Percentiles rank a stretch among this genome's conserved stretches.
These are phyloP conservation scores for Pardalotus punctatus DNA, from an alignment of 2,113 vertebrate genomes.

Conservation along the genomic window DNA sequence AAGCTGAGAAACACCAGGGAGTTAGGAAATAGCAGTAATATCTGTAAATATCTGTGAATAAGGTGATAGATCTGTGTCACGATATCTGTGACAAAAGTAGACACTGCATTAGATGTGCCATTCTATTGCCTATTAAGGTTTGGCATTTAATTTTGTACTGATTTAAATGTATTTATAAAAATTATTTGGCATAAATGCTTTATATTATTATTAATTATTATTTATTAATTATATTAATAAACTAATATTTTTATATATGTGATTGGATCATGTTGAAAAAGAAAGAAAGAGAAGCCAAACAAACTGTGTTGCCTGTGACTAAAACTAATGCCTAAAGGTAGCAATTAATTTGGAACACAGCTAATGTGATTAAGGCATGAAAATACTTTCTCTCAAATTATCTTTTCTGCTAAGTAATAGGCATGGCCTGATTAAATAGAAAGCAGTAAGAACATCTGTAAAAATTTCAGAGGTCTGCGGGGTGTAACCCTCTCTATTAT, in stretches of 20 bases:
- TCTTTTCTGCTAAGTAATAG: conserved; percentile 32
- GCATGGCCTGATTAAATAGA: conserved; percentile 31
- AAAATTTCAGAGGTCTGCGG: conserved; percentile 1
- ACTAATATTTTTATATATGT: background rate
- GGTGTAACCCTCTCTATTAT: background rate
- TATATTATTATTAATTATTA: background rate
- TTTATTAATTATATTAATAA: background rate
- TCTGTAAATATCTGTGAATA: background rate
- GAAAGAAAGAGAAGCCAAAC: background rate
- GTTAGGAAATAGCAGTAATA: background rate
- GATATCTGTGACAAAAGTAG: background rate
- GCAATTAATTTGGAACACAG: conserved; percentile 18
- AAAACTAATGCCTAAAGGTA: conserved; percentile 20
- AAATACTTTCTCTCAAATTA: conserved; percentile 43
- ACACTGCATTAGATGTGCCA: background rate
- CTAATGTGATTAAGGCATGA: conserved; percentile 56
- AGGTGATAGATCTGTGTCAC: background rate
- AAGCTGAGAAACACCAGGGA: background rate
- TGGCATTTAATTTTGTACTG: background rate
- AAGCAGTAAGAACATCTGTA: conserved; percentile 61
- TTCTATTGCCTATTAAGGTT: background rate
- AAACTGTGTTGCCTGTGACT: background rate
- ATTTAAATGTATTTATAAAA: background rate
- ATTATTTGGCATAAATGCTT: background rate
- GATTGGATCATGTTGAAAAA: background rate